Evolutionary conservation across 2,888 invertebrate species (phyloP).

Genomic region (Prosapia bicincta): DNA sequence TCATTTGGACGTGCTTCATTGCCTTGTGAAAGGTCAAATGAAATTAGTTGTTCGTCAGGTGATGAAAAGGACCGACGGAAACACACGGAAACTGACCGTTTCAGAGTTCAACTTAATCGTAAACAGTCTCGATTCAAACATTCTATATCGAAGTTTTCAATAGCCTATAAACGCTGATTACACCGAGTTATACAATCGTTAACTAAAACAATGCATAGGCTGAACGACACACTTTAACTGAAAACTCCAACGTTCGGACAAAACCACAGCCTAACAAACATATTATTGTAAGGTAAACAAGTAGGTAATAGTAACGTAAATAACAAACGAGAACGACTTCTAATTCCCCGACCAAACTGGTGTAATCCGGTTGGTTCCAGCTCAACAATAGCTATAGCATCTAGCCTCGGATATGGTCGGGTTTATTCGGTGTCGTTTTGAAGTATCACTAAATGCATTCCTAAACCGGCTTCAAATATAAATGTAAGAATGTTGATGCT

Average conservation of each 20-base stretch:
- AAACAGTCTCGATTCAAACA: not conserved
- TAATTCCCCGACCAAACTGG: constrained; percentile 22
- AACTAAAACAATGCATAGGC: too few species aligned
- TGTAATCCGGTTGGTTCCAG: constrained; percentile 23
- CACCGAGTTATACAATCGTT: too few species aligned
- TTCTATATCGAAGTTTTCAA: not conserved
- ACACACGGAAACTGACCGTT: constrained; percentile 22
- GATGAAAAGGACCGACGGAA: constrained; percentile 41
- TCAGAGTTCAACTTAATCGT: not conserved
- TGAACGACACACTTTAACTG: too few species aligned
- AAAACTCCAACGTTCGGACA: too few species aligned
- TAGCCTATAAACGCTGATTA: not conserved
- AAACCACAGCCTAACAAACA: too few species aligned
- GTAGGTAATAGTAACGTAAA: not conserved
- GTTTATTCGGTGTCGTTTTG: constrained; percentile 12
- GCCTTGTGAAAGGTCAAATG: constrained; percentile 32
- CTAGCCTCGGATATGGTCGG: constrained; percentile 24
- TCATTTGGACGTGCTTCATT: too few species aligned
- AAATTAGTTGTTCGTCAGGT: constrained; percentile 47
- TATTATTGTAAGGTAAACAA: not conserved
- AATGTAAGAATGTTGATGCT: too few species aligned
- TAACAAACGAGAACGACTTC: not conserved
- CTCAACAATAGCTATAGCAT: constrained; percentile 4
- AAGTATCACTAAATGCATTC: not conserved
- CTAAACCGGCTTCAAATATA: too few species aligned